Base-by-base conservation (phyloP, 1,140 invertebrate genomes). In the Drosophila pectinifera region DNA sequence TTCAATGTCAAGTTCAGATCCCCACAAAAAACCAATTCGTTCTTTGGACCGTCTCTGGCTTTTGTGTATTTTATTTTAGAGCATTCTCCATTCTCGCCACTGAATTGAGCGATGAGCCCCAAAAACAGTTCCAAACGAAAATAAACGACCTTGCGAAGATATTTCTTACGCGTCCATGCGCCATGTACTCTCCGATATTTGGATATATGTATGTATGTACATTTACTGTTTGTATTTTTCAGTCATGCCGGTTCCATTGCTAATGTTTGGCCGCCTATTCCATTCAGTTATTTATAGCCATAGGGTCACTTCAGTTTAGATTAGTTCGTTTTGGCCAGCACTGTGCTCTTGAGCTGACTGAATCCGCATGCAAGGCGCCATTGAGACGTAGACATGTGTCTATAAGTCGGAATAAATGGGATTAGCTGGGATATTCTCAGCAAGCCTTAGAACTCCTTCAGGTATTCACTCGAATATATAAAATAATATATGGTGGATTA, bases 1-100 rank as follows among this genome's bases (percentile, higher is more conserved):
- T 88, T 88, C 83, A 88, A 83, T 88, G 83, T 88, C 83, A 88
- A 88, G 83, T 88, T 88, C 84, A 88, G 41, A 78, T 48, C 77
- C 57, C 48, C 63, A 67, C 59, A 49, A 69, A 58, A 65, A 39
- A 46, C 56, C 36, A 24, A 26, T 55, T 73, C 59, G 63, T 53
- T 75, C 56, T 76, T 67, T 72, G 73, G 43, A 58, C 41, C n/a
- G 45, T 49, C 26, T 16, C 22, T 34, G 38, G 39, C 39, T 49
- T 13, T 18, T 45, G 10, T 22, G 0, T 10, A 31, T 31, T 26
- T 18, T 36, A 45, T 54, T 49, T 57, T 14, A 7, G 36, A 46
- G 58, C 24, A 48, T 31, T 51, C 24, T 76, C 4, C n/a, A n/a
- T n/a, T n/a, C n/a, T n/a, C 28, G 0, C 31, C 8, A 31, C n/a